Evolutionary conservation across 2,888 invertebrate genomes (phyloP), one percentile per base, ranked within the genome.

Genomic region (Physocephala rufipes): DNA sequence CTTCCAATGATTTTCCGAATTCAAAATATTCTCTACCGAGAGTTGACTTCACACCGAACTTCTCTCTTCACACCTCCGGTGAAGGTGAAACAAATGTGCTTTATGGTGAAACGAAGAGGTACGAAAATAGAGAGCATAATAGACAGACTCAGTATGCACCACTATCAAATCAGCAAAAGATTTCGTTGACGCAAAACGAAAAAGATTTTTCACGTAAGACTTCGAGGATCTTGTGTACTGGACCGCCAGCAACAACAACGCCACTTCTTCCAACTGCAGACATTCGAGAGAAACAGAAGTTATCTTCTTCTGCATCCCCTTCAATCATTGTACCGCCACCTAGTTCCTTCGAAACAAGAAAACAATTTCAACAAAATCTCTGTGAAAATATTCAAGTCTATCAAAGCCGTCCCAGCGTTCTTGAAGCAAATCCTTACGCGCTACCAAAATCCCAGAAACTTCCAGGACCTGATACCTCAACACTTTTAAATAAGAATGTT

Each of bases 31-130:
- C 87, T 66, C 89, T 92, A 26, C 93, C 93, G 13, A 92, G 93
- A 86, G 91, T 94, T 15, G 93, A 94, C 82, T 94, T 94, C 80
- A 89, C 90, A 49, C 93, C 93, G 0, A 91, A 93, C 82, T 94
- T 94, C 74, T 82, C 86, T 1, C 74, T 79, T 2, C 80, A 78
- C 51, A 36, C 36, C 9, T 75, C 80, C 9, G 72, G 73, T 49
- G 82, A 82, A 9, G 9, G 70, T 21, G 49, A 64, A 16, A 9
- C 58, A n/a, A 67, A 47, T 24, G 30, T 36, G 24, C 19, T 59
- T n/a, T 59, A 19, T 2, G 28, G 21, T 51, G 16, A 26, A 13
- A 36, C 45, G 21, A 19, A 21, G 19, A 36, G 21, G 12, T 19
- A 9, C 19, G 55, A 66, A 9, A 66, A 66, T 36, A 53, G n/a